A percentile compares a stretch with the other conserved stretches of the same genome.
phyloP scores from a whole-genome alignment of 2,888 invertebrate species.

The Glyphotaelius pellucidus region DNA sequence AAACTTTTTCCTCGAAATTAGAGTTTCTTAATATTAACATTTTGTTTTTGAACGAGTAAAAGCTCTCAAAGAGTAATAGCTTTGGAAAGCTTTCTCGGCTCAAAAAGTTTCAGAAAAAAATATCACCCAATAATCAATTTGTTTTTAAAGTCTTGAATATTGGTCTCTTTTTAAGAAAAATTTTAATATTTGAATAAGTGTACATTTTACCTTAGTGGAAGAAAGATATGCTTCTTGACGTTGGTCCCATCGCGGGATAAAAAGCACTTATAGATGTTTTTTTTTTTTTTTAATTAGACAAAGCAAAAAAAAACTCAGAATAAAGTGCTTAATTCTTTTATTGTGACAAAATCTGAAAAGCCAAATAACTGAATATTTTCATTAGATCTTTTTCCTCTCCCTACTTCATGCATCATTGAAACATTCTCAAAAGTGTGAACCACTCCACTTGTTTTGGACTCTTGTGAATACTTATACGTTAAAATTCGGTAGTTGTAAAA shows the following conservation, averaged over 20 bases:
- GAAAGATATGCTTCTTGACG: background rate
- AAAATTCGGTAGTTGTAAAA: no score
- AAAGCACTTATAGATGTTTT: background rate
- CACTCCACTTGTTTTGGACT: no score
- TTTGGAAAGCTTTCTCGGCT: background rate
- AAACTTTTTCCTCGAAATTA: background rate
- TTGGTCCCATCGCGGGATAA: background rate
- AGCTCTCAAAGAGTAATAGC: background rate
- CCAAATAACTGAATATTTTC: no score
- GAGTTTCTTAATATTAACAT: background rate
- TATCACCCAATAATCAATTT: background rate
- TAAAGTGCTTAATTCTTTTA: no score
- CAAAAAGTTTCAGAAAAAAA: background rate
- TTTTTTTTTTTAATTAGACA: no score
- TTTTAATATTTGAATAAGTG: background rate
- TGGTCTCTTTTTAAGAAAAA: background rate
- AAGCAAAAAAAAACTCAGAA: no score
- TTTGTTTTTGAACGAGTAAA: background rate
- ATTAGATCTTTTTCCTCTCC: no score
- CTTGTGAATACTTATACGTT: no score
- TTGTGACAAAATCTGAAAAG: no score
- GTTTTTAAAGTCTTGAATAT: background rate
- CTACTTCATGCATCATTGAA: no score
- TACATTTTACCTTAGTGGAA: background rate
- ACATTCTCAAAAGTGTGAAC: no score